Percentiles rank a stretch among this genome's conserved stretches.
Conservation (phyloP, 37 sponge, comb jelly and placozoan genomes). For the Oopsacas minuta region DNA sequence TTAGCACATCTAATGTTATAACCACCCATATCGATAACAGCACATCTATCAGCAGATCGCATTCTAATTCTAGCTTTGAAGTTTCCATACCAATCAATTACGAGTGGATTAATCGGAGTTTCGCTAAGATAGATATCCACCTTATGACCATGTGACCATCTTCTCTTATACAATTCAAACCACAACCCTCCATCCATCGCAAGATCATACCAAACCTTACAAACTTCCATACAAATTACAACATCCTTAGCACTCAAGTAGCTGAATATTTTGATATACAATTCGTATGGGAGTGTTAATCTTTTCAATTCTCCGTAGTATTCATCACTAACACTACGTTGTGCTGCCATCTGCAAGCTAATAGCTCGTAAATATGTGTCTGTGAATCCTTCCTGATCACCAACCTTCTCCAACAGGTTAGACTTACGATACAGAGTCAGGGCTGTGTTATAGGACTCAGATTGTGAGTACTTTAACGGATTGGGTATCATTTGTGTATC, state of each 20-base stretch:
- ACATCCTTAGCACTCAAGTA: conserved; percentile 13
- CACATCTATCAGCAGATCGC: not conserved
- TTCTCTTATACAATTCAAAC: not conserved
- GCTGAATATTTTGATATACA: conserved; percentile 20
- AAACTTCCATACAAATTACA: not conserved
- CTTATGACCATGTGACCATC: not conserved
- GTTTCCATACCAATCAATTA: not conserved
- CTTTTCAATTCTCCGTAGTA: not conserved
- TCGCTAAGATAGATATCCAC: not conserved
- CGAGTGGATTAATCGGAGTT: not conserved
- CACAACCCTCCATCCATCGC: no score
- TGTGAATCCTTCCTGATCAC: conserved; percentile 25
- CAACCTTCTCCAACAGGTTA: conserved; percentile 25
- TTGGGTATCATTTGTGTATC: conserved; percentile 29
- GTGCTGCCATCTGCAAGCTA: conserved; percentile 12
- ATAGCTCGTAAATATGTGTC: conserved; percentile 31
- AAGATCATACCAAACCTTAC: not conserved
- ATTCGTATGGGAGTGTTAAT: conserved; percentile 17
- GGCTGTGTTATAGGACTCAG: conserved; percentile 21
- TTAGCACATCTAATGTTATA: not conserved
- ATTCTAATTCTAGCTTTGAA: not conserved
- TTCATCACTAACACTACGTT: conserved; percentile 18
- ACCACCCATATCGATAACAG: not conserved
- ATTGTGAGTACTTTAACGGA: not conserved
- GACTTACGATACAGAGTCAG: conserved; percentile 27